Percentiles rank a stretch among this genome's conserved stretches.
Conservation (phyloP, 2,113 vertebrate genomes). For the Pteropus alecto region DNA sequence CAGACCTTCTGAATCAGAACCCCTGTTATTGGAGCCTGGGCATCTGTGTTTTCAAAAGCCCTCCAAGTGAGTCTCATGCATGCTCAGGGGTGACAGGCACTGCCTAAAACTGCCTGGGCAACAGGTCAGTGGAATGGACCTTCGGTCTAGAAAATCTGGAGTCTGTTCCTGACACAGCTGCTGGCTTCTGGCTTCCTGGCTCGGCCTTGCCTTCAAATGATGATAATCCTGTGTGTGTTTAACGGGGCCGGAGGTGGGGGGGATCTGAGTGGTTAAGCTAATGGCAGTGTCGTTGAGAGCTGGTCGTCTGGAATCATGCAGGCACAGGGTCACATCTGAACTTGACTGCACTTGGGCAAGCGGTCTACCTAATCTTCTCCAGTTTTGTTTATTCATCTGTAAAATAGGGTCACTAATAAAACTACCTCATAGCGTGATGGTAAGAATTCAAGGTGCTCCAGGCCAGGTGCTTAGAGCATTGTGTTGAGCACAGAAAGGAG, state of each 20-base stretch:
- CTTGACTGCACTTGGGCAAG: not conserved
- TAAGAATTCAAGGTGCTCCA: not conserved
- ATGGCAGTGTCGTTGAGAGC: not conserved
- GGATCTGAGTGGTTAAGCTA: not conserved
- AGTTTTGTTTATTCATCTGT: not conserved
- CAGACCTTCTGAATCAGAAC: not conserved
- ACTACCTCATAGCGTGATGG: not conserved
- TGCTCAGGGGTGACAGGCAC: not conserved
- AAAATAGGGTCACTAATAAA: too few species aligned
- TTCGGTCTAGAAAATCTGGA: not conserved
- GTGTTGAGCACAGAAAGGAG: not conserved
- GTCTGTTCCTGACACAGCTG: not conserved
- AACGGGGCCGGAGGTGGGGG: not conserved
- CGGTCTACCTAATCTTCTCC: not conserved
- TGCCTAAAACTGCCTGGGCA: not conserved
- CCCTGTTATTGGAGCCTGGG: not conserved
- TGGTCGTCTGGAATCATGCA: not conserved
- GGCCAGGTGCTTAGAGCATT: not conserved
- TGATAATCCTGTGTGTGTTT: too few species aligned
- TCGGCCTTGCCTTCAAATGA: not conserved
- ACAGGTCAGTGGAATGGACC: not conserved
- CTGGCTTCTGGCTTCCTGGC: not conserved
- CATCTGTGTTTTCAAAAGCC: not conserved
- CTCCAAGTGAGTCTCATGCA: fast-evolving
- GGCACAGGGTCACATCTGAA: not conserved